A percentile compares a stretch with the other conserved stretches of the same genome.
phyloP scores from a whole-genome alignment of 1,140 invertebrate genomes.

The Drosophila paulistorum region DNA sequence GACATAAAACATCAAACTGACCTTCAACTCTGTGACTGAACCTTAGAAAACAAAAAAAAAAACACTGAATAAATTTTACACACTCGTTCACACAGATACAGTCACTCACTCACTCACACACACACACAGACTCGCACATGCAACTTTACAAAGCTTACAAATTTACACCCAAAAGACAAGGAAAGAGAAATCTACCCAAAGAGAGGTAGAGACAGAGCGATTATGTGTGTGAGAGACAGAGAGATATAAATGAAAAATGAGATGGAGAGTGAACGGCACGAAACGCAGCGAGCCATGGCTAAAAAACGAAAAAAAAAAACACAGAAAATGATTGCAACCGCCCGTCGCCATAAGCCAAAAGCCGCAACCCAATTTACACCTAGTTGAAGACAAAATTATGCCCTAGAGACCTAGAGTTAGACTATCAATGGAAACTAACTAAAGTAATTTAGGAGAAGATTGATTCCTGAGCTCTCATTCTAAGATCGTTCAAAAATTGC shows the following conservation, averaged over 20 bases:
- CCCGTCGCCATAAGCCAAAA: constrained; percentile 19
- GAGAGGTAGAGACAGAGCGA: background rate
- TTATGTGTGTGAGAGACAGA: constrained; percentile 6
- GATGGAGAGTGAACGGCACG: constrained; percentile 40
- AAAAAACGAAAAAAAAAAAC: constrained; percentile 12
- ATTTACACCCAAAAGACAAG: constrained; percentile 37
- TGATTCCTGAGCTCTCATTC: too few relatives aligned
- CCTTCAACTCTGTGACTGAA: constrained; percentile 82
- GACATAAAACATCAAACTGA: constrained; percentile 83
- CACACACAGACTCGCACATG: constrained; percentile 42
- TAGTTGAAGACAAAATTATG: too few relatives aligned
- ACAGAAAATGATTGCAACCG: constrained; percentile 41
- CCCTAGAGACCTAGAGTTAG: too few relatives aligned
- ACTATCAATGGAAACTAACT: too few relatives aligned
- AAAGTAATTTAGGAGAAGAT: too few relatives aligned
- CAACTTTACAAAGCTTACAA: constrained; percentile 59
- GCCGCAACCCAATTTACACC: background rate
- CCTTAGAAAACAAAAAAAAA: constrained; percentile 73
- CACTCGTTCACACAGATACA: constrained; percentile 44
- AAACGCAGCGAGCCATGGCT: constrained; percentile 59
- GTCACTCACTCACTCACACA: constrained; percentile 34
- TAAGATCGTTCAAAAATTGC: too few relatives aligned
- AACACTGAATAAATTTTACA: constrained; percentile 77
- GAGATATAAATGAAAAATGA: constrained; percentile 12
- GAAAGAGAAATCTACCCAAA: constrained; percentile 6